Evolutionary conservation across 2,113 vertebrate species (phyloP).

Genomic region (Crocuta crocuta): DNA sequence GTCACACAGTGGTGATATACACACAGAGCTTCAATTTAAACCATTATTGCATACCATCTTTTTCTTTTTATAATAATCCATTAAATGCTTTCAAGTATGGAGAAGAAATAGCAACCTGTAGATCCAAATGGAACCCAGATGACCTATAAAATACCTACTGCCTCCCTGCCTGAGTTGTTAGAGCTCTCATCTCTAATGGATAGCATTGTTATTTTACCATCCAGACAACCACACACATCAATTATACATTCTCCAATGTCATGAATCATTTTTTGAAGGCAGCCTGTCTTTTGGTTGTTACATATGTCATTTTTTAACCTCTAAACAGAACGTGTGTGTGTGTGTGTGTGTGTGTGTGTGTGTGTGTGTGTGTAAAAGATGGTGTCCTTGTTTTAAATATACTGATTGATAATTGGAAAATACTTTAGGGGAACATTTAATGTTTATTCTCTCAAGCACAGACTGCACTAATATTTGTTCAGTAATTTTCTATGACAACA

Average conservation of each 20-base stretch:
- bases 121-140: conserved; percentile 89
- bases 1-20: conserved; percentile 81
- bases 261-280: conserved; percentile 79
- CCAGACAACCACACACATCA: conserved; percentile 84
- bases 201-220: conserved; percentile 87
- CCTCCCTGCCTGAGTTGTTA: conserved; percentile 85
- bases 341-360: background rate
- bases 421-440: conserved; percentile 42
- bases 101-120: conserved; percentile 89
- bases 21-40: conserved; percentile 85
- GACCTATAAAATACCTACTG: conserved; percentile 88
- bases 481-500: conserved; percentile 60
- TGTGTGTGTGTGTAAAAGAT: background rate
- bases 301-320: conserved; percentile 66
- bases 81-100: conserved; percentile 90
- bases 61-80: conserved; percentile 89
- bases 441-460: conserved; percentile 39
- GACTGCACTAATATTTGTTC: conserved; percentile 43
- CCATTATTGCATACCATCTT: conserved; percentile 86
- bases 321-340: conserved; percentile 50
- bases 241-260: conserved; percentile 84
- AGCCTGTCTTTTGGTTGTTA: conserved; percentile 78
- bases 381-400: conserved; percentile 62
- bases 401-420: conserved; percentile 69
- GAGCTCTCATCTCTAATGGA: conserved; percentile 87